A percentile compares a stretch with the other conserved stretches of the same genome.
phyloP scores from a whole-genome alignment of 2,797 vertebrate genomes.

The Cheirogaleus major region DNA sequence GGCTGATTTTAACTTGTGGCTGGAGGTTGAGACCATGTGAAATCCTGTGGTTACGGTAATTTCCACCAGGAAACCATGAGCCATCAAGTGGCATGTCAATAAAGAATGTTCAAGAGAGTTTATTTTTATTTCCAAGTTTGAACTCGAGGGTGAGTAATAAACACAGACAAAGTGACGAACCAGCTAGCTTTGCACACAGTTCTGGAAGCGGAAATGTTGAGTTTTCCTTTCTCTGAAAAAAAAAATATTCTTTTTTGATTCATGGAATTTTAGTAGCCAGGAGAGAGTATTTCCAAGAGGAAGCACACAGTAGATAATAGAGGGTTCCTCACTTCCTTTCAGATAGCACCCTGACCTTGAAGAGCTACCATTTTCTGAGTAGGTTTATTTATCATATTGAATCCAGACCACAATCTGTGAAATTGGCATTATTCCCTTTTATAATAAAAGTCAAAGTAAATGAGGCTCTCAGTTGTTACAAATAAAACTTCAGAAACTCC shows the following conservation, averaged over 20 bases:
- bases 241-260: not conserved
- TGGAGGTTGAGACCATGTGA: not conserved
- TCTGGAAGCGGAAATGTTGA: not conserved
- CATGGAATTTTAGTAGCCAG: not conserved
- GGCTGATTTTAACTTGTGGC: conserved; percentile 52
- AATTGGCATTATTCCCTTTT: not conserved
- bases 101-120: not conserved
- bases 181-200: not conserved
- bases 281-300: not conserved
- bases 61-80: conserved; percentile 47
- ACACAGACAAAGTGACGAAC: not conserved
- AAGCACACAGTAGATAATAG: not conserved
- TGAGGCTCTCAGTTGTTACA: not conserved
- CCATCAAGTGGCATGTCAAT: not conserved
- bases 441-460: not conserved
- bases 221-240: not conserved
- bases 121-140: conserved; percentile 18
- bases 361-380: not conserved
- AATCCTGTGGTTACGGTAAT: conserved; percentile 48
- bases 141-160: not conserved
- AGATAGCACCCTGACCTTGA: no score
- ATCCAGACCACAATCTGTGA: not conserved
- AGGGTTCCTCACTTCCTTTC: not conserved
- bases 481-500: not conserved
- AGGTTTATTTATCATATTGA: not conserved